phyloP scores from a whole-genome alignment of 2,797 vertebrate genomes.

The Pelobates cultripes region DNA sequence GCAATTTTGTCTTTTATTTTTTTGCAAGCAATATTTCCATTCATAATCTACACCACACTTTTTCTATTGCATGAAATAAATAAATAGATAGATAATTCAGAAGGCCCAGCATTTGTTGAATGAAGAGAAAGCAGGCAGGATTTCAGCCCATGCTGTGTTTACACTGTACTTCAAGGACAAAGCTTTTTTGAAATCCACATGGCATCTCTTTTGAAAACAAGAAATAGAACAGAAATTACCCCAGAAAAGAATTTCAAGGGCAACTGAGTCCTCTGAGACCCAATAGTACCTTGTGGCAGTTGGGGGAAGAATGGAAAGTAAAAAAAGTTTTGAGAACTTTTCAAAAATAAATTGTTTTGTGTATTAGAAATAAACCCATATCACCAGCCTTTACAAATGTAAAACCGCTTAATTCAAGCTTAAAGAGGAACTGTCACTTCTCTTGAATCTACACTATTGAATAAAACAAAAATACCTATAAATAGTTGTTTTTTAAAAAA shows the following conservation, averaged over 20 bases:
- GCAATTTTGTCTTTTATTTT: neutral
- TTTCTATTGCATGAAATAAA: neutral
- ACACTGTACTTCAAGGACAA: constrained; percentile 8
- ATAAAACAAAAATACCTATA: too few species aligned
- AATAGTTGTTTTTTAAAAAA: too few species aligned
- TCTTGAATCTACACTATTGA: too few species aligned
- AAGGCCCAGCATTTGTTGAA: neutral
- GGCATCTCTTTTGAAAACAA: constrained; percentile 8
- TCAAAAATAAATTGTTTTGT: too few species aligned
- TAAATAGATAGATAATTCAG: neutral
- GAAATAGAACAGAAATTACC: neutral
- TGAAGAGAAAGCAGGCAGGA: neutral
- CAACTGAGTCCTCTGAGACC: neutral
- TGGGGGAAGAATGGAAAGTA: too few species aligned
- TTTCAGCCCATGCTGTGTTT: neutral
- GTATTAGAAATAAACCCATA: too few species aligned
- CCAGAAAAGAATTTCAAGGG: neutral
- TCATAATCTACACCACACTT: neutral
- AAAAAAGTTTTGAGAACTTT: too few species aligned
- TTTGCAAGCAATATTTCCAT: neutral
- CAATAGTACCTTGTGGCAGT: too few species aligned
- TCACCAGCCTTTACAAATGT: too few species aligned
- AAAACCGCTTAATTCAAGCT: too few species aligned
- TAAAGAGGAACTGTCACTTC: too few species aligned
- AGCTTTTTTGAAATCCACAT: constrained; percentile 16